A percentile compares a stretch with the other conserved stretches of the same genome.
Evolutionary conservation across 1,140 invertebrate species (phyloP).

Genomic region (Helicoverpa zea): DNA sequence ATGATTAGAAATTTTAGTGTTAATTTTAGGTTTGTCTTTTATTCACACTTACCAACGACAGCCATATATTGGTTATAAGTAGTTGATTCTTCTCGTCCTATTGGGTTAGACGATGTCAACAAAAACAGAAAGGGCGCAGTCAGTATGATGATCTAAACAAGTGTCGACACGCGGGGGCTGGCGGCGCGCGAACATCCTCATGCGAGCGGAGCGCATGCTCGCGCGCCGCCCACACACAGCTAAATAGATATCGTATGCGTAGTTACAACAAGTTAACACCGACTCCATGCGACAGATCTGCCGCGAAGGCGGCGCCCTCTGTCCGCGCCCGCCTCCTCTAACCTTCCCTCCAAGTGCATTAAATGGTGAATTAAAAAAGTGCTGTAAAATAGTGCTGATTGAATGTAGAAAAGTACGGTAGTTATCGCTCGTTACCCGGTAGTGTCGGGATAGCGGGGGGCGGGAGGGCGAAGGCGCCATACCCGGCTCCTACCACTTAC

Average conservation of each 20-base stretch:
- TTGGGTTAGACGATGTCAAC: conserved; percentile 88
- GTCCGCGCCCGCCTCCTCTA: conserved; percentile 76
- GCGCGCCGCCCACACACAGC: conserved; percentile 78
- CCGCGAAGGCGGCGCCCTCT: conserved; percentile 75
- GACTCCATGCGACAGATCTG: conserved; percentile 83
- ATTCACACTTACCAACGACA: conserved; percentile 94
- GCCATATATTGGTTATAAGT: conserved; percentile 95
- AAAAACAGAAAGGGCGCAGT: conserved; percentile 89
- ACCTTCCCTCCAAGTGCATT: conserved; percentile 60
- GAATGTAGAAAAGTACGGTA: conserved; percentile 39
- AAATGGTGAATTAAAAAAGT: conserved; percentile 48
- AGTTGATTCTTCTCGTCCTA: conserved; percentile 96
- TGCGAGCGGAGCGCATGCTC: conserved; percentile 54
- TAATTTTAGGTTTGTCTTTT: conserved; percentile 84
- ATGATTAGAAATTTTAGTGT: conserved; percentile 82
- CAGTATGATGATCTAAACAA: conserved; percentile 86
- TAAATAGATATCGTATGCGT: conserved; percentile 75
- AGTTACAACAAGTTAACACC: conserved; percentile 82
- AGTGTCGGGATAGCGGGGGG: conserved; percentile 69
- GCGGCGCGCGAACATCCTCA: conserved; percentile 65
- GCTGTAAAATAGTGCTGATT: conserved; percentile 48
- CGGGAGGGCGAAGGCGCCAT: conserved; percentile 77
- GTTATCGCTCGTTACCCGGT: conserved; percentile 42
- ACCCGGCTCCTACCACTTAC: conserved; percentile 93
- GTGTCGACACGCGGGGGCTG: conserved; percentile 66